Evolutionary conservation across 2,888 invertebrate genomes (phyloP).

Genomic region (Tenthredo scrophulariae): DNA sequence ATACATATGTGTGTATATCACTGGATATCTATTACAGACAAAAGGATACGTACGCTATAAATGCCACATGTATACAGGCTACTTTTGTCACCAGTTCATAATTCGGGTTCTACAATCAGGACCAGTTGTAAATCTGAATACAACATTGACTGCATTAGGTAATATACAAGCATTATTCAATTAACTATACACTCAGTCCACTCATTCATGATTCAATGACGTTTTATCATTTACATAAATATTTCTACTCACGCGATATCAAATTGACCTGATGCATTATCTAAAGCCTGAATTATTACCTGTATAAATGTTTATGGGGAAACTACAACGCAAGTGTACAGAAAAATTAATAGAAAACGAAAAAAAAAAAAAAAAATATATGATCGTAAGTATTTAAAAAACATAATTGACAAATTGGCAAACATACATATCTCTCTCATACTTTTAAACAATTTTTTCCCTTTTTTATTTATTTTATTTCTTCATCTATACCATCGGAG

Average conservation of each 20-base stretch:
- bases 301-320: background rate
- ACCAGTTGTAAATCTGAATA: background rate
- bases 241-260: constrained; percentile 2
- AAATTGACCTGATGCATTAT: background rate
- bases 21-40: background rate
- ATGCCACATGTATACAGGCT: background rate
- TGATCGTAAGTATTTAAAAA: background rate
- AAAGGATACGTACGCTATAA: background rate
- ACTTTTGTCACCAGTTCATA: background rate
- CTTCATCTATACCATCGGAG: background rate
- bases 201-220: background rate
- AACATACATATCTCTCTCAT: background rate
- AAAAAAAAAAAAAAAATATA: background rate
- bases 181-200: background rate
- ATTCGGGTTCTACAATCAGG: background rate
- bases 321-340: background rate
- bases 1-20: background rate
- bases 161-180: background rate
- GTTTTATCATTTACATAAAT: background rate
- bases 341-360: background rate
- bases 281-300: background rate
- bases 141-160: background rate
- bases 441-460: background rate
- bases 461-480: background rate
- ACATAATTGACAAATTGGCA: background rate